Conservation (phyloP, 2,113 vertebrate species). For the Melanerpes formicivorus region DNA sequence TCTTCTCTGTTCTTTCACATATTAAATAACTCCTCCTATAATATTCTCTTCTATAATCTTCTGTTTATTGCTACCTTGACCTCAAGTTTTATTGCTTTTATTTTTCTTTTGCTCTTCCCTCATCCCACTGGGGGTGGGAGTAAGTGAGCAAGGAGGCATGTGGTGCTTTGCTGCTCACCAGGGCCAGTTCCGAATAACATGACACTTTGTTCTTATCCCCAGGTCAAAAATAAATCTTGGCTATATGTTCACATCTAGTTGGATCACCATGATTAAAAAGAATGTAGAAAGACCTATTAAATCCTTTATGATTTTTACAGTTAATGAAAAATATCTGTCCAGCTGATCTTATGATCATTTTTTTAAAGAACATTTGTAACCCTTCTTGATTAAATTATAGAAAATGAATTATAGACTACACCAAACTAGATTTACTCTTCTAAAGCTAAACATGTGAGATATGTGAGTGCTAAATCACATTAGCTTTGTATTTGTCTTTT, state of each 20-base stretch:
- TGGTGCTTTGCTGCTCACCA: background rate
- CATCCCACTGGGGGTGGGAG: too few species aligned
- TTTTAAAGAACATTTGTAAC: background rate
- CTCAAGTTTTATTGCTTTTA: too few species aligned
- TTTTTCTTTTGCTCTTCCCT: too few species aligned
- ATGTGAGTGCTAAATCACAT: background rate
- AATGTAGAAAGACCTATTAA: background rate
- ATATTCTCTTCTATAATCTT: too few species aligned
- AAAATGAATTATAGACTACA: background rate
- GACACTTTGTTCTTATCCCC: too few species aligned
- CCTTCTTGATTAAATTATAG: background rate
- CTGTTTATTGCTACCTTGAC: too few species aligned
- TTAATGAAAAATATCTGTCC: background rate
- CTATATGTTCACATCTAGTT: background rate
- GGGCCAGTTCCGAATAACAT: background rate
- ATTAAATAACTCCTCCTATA: too few species aligned
- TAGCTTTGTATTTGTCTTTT: background rate
- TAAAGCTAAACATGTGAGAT: background rate
- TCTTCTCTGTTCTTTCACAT: background rate
- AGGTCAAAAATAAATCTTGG: background rate
- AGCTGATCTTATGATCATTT: background rate
- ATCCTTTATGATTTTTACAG: background rate
- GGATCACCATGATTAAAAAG: background rate
- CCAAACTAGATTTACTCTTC: background rate
- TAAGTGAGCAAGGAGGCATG: accelerated